A percentile compares a stretch with the other conserved stretches of the same genome.
Evolutionary conservation across 92 coral and sea anemone genomes (phyloP).

Genomic region (Micromussa lordhowensis): DNA sequence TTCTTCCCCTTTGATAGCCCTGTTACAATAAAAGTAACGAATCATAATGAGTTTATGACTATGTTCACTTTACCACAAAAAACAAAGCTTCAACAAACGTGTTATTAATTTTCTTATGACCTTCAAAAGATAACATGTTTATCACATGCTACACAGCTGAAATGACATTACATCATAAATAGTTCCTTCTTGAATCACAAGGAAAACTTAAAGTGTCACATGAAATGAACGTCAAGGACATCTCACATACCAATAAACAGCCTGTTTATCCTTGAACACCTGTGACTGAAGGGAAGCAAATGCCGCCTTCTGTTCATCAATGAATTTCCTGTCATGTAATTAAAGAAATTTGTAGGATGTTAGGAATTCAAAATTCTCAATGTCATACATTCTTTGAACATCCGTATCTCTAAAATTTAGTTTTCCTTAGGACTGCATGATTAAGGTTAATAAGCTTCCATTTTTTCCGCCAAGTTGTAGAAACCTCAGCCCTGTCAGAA

Average conservation of each 20-base stretch:
- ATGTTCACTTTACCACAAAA: neutral
- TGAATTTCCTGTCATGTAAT: conserved; percentile 43
- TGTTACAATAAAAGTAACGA: neutral
- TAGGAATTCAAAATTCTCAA: neutral
- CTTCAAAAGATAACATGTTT: neutral
- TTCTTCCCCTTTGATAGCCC: conserved; percentile 56
- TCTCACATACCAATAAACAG: conserved; percentile 75
- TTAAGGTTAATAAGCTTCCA: neutral
- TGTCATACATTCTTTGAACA: neutral
- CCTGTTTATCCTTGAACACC: conserved; percentile 82
- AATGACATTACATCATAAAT: neutral
- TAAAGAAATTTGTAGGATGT: neutral
- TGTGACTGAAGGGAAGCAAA: conserved; percentile 77
- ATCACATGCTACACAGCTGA: neutral
- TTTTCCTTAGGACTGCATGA: neutral
- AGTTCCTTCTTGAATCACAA: neutral
- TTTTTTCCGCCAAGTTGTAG: too few relatives aligned
- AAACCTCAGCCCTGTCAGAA: too few relatives aligned
- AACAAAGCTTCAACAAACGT: too few relatives aligned
- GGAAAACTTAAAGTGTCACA: neutral
- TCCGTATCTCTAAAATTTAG: neutral
- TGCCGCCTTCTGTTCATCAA: conserved; percentile 69
- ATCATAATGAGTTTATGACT: neutral
- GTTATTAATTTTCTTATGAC: neutral
- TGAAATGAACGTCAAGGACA: neutral